Evolutionary conservation across 2,797 vertebrate genomes (phyloP), one percentile per base, ranked within the genome.

Genomic region (Peromyscus nudipes): DNA sequence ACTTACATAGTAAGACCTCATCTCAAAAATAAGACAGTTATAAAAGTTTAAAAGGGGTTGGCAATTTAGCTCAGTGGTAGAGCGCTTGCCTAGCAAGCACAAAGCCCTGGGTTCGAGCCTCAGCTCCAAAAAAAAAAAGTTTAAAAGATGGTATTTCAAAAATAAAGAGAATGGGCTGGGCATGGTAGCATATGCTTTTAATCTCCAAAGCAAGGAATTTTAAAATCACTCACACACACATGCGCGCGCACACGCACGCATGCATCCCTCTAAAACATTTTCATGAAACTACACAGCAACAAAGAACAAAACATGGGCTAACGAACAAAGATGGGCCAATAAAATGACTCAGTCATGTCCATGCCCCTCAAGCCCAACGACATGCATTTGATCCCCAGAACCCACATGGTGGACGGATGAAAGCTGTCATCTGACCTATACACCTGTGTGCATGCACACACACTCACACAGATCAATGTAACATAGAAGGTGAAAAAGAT

Each of bases 281-380:
- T 87, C 60, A 31, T 86, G 60, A 94, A 96, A 89, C 31, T 77
- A 57, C 17, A 92, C 3, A 81, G 27, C 75, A 92, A 77, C 40
- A 76, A 92, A 89, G 17, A 92, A 67, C n/a, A 87, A 91, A 57
- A 43, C 29, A 69, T 46, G 11, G 6, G 11, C 34, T 40, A 85
- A 92, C 75, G 23, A 89, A 62, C 43, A 87, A 91, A 43, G 37
- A 69, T 69, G 21, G 12, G 19, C 34, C 52, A 57, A 57, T 6
- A 81, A 81, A 57, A 60, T 55, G 19, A 25, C 52, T 81, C 11
- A 21, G 46, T 21, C 14, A 81, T 21, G 3, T 7, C 13, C 21
- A 25, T 27, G 19, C 25, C 52, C 34, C 52, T 21, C 31, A n/a
- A 60, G 79, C 52, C 52, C 57, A 19, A 37, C n/a, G 6, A 14